phyloP scores from a whole-genome alignment of 2,888 invertebrate genomes.

The Hydropsyche betteni region DNA sequence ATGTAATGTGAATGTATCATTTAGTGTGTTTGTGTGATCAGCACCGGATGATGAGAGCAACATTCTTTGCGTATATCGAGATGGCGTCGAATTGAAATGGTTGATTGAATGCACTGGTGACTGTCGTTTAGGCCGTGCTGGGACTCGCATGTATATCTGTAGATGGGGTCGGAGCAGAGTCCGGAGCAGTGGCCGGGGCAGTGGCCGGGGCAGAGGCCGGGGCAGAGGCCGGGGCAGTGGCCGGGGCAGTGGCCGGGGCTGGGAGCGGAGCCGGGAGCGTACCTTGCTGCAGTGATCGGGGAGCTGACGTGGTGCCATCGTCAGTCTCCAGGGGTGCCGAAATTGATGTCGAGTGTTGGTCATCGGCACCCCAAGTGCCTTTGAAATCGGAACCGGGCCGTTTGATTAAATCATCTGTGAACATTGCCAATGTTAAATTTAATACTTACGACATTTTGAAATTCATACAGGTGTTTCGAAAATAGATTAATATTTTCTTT shows the following conservation, averaged over 20 bases:
- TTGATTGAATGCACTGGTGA: slow-evolving; percentile 15
- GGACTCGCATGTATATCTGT: slow-evolving; percentile 31
- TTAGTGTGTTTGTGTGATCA: background rate
- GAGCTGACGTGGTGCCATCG: slow-evolving; percentile 50
- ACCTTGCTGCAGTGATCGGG: slow-evolving; percentile 62
- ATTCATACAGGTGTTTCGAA: too few species aligned
- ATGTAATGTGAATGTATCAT: slow-evolving; percentile 1
- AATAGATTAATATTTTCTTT: too few species aligned
- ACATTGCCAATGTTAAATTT: too few species aligned
- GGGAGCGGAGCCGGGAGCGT: slow-evolving; percentile 55
- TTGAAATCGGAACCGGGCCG: slow-evolving; percentile 90
- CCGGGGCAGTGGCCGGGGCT: slow-evolving; percentile 54
- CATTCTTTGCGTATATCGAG: background rate
- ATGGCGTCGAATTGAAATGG: slow-evolving; percentile 20
- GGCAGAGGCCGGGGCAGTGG: slow-evolving; percentile 54
- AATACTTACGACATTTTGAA: too few species aligned
- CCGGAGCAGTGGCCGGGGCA: slow-evolving; percentile 38
- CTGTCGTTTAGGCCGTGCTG: slow-evolving; percentile 35
- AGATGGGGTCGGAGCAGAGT: slow-evolving; percentile 16
- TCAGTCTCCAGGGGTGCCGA: slow-evolving; percentile 48
- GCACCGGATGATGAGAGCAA: slow-evolving; percentile 24
- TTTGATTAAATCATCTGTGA: slow-evolving; percentile 78
- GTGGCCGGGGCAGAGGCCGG: slow-evolving; percentile 1
- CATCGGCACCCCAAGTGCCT: slow-evolving; percentile 68
- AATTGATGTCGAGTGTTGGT: slow-evolving; percentile 54